These are phyloP conservation scores for Mythimna pallens DNA, from an alignment of 2,888 invertebrate genomes.

Conservation along the genomic window DNA sequence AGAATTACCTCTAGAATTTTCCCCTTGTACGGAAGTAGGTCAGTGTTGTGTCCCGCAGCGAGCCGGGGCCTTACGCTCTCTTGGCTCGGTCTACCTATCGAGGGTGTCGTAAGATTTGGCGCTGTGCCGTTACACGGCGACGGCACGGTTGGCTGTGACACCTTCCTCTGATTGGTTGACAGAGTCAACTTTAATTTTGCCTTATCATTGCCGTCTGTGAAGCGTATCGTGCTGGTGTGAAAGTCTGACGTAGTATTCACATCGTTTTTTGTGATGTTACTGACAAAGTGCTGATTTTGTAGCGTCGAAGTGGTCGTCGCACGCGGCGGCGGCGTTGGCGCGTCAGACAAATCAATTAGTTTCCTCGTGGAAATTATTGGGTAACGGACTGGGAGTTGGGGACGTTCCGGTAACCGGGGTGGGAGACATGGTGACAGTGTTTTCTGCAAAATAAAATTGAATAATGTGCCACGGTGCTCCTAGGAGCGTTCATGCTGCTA, in stretches of 20 bases:
- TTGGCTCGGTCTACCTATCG: slow-evolving; percentile 67
- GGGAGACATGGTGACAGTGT: slow-evolving; percentile 86
- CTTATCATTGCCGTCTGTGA: slow-evolving; percentile 84
- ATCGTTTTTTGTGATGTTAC: slow-evolving; percentile 84
- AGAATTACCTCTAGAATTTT: slow-evolving; percentile 86
- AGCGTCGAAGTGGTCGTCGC: slow-evolving; percentile 70
- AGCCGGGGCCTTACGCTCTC: slow-evolving; percentile 64
- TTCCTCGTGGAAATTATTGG: slow-evolving; percentile 87
- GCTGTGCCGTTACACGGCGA: slow-evolving; percentile 72
- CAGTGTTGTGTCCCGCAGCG: slow-evolving; percentile 55
- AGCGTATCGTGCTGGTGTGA: slow-evolving; percentile 87
- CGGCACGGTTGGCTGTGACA: slow-evolving; percentile 65
- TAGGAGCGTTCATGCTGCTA: slow-evolving; percentile 80
- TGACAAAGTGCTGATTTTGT: slow-evolving; percentile 82
- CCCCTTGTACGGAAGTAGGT: slow-evolving; percentile 70
- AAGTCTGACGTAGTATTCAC: slow-evolving; percentile 76
- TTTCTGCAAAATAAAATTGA: slow-evolving; percentile 88
- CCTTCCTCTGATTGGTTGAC: slow-evolving; percentile 81
- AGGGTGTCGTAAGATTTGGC: slow-evolving; percentile 66
- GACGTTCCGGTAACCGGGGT: slow-evolving; percentile 88
- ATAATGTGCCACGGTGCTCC: slow-evolving; percentile 87
- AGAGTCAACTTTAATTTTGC: slow-evolving; percentile 83
- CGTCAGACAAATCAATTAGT: slow-evolving; percentile 85
- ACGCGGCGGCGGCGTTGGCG: slow-evolving; percentile 85
- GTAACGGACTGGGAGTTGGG: slow-evolving; percentile 83